Conservation (phyloP, 2,113 vertebrate genomes). For the Oenanthe oenanthe region DNA sequence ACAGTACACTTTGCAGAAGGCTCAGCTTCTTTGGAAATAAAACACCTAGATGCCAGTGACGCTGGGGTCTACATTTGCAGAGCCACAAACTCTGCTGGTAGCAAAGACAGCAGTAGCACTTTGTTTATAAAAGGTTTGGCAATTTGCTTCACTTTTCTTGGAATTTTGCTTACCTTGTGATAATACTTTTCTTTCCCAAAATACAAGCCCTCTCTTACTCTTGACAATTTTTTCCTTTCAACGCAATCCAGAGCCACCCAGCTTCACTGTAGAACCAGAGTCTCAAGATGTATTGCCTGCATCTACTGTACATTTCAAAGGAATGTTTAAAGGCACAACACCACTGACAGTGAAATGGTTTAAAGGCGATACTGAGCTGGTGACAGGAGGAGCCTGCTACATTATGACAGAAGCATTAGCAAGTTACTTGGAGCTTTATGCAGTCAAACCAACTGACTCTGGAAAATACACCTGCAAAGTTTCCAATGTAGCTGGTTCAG, state of each 20-base stretch:
- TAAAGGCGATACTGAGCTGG: constrained; percentile 87
- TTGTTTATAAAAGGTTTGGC: constrained; percentile 93
- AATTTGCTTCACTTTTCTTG: constrained; percentile 13
- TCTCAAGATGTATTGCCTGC: constrained; percentile 88
- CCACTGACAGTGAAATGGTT: constrained; percentile 91
- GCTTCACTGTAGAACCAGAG: constrained; percentile 84
- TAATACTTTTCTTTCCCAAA: neutral
- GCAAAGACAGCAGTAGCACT: constrained; percentile 90
- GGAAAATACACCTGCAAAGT: constrained; percentile 91
- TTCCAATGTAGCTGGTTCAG: constrained; percentile 89
- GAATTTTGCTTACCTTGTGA: neutral
- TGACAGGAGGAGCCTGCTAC: constrained; percentile 88
- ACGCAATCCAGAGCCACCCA: constrained; percentile 89
- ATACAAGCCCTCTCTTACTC: constrained; percentile 26
- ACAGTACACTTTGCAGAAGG: constrained; percentile 86
- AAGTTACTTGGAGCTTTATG: constrained; percentile 89
- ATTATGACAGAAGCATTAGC: constrained; percentile 90
- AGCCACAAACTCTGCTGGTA: constrained; percentile 92
- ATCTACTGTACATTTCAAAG: constrained; percentile 84
- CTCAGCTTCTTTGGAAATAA: constrained; percentile 86
- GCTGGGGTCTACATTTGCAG: constrained; percentile 91
- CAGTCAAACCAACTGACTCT: constrained; percentile 88
- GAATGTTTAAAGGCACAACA: constrained; percentile 88
- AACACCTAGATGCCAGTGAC: constrained; percentile 82
- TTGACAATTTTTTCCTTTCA: constrained; percentile 68